These are phyloP conservation scores for Florisuga fusca DNA, from an alignment of 2,797 vertebrate genomes.

Conservation along the genomic window DNA sequence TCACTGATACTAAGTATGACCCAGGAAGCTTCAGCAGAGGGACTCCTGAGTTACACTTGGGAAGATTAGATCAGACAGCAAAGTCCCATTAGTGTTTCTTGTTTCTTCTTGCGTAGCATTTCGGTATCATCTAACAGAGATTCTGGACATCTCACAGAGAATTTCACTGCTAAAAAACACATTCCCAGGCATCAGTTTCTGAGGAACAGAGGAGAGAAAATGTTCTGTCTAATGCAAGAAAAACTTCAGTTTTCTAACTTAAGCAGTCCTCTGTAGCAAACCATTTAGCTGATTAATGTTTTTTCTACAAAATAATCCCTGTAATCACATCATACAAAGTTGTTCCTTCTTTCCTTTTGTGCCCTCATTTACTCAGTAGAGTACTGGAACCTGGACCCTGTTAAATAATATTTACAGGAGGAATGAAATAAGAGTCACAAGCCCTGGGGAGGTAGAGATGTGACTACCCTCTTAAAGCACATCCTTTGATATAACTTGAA, in stretches of 20 bases:
- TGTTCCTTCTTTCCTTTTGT: not conserved
- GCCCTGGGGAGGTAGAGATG: not conserved
- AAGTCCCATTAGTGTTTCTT: not conserved
- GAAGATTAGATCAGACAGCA: not conserved
- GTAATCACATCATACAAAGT: not conserved
- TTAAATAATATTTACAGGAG: not conserved
- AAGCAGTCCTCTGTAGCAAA: not conserved
- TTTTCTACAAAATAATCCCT: not conserved
- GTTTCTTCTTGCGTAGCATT: not conserved
- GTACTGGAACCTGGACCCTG: not conserved
- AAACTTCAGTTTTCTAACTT: not conserved
- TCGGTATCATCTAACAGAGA: not conserved
- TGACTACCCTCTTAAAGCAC: conserved; percentile 45
- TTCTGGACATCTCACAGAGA: not conserved
- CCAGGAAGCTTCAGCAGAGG: not conserved
- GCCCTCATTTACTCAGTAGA: not conserved
- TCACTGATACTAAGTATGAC: not conserved
- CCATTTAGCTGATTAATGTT: not conserved
- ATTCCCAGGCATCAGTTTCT: not conserved
- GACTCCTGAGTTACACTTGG: not conserved
- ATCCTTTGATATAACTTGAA: conserved; percentile 45
- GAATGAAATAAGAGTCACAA: conserved; percentile 5
- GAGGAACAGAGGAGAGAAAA: not conserved
- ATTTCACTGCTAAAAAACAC: not conserved
- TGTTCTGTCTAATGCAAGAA: too few species aligned